Evolutionary conservation across 2,888 invertebrate species (phyloP), one percentile per base, ranked within the genome.

Genomic region (Drosophila recens): DNA sequence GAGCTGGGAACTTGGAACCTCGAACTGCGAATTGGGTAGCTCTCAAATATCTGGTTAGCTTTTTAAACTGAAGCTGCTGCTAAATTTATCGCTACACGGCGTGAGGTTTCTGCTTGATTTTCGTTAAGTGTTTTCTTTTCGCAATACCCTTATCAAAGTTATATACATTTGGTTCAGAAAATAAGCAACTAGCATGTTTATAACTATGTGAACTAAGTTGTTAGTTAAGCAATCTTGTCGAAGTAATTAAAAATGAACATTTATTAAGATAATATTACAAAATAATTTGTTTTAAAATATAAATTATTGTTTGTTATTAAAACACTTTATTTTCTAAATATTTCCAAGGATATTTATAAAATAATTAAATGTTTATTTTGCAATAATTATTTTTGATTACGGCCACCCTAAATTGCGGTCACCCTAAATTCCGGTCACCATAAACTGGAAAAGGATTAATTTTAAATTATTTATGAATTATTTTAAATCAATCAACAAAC

Each of bases 41-140:
- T 27, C 51, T 51, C 34, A 40, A 34, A 33, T 48, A 40, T 42
- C 51, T 54, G 45, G n/a, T 11, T 69, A 52, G 56, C 45, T 20
- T 36, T 43, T 46, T 46, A 43, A 59, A 66, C 46, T 68, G 49
- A 36, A 59, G 67, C 53, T 64, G 66, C 57, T 45, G 69, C 45
- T 30, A 64, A 67, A 75, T 79, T 75, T 77, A 77, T 75, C 63
- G 71, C 49, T 57, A 33, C 40, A 65, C 61, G 23, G 54, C 65
- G 56, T 53, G 58, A 49, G 38, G 27, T 48, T 72, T 63, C 58
- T 66, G 30, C 67, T 54, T 63, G 62, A 71, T 61, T 59, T 69
- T 61, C 30, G 67, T 45, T 49, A 71, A 72, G 68, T 79, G 63
- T 43, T 64, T 59, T 46, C 57, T 45, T 34, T 34, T 15, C 20